Evolutionary conservation across 2,888 invertebrate genomes (phyloP).

Genomic region (Tachina lurida): DNA sequence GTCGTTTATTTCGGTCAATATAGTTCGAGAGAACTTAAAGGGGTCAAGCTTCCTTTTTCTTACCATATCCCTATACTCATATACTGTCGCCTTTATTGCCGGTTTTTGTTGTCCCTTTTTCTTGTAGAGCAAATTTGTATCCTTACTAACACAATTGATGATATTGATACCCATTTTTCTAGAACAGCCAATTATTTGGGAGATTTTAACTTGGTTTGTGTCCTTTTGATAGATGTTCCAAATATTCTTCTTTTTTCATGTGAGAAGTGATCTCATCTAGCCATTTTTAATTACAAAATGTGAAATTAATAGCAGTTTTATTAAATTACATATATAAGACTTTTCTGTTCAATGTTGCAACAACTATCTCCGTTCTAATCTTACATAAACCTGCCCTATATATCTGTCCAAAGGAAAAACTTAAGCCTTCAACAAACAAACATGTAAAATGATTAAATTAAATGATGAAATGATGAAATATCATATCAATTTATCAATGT

Average conservation of each 20-base stretch:
- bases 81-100: too few relatives aligned
- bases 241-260: background rate
- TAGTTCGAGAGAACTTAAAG: too few relatives aligned
- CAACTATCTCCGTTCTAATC: background rate
- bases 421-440: background rate
- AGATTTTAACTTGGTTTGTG: background rate
- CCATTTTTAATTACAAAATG: background rate
- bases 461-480: background rate
- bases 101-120: too few relatives aligned
- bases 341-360: background rate
- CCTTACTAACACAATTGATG: background rate
- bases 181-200: background rate
- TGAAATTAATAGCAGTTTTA: background rate
- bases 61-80: too few relatives aligned
- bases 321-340: background rate
- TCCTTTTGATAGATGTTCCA: background rate
- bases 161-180: background rate
- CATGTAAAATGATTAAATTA: background rate
- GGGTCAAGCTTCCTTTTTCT: too few relatives aligned
- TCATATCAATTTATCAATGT: too few relatives aligned
- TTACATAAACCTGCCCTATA: background rate
- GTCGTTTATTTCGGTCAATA: too few relatives aligned
- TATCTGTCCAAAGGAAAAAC: background rate
- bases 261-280: background rate
- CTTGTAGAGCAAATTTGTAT: too few relatives aligned